Base-by-base conservation (phyloP, 2,113 vertebrate genomes). In the Cariama cristata region DNA sequence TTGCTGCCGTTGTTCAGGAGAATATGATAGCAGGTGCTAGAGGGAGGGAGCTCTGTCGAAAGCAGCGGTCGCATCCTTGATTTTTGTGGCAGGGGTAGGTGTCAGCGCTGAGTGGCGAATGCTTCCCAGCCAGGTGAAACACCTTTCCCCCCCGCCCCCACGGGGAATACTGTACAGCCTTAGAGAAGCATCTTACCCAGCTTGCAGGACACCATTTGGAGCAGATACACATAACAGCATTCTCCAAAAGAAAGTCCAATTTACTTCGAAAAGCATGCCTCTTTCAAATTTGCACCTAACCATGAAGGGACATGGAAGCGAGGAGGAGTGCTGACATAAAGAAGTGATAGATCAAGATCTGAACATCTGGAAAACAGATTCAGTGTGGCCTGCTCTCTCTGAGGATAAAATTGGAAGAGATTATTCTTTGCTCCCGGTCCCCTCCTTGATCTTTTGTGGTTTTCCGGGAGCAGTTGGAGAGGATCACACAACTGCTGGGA, bases 271-370 rank as follows among this genome's bases (percentile, higher is more conserved):
- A 68, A 77, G 40, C 6, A 4, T 14, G 21, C 22, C 55, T 56
- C 73, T 59, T 26, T 10, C 40, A 24, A 6, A 26, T 66, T 45
- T 66, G 27, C 21, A n/a, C 27, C 84, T 66, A 7, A n/a, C 3
- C 2, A 0, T 21, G 10, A 35, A 44, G 50, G 42, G 47, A 24
- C 6, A 2, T 6, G 17, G 76, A 49, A 20, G 38, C 4, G 28
- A 75, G 42, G n/a, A 44, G 44, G 40, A 28, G 33, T 4, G 47
- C 87, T 89, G 55, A 19, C 26, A 38, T 30, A 21, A 28, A 28
- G 17, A 28, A 82, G 7, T 11, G 66, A 50, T 44, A 45, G 24
- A 58, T 42, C 30, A 59, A n/a, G 85, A 52, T 14, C 52, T 53
- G n/a, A 71, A 45, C 28, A 10, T 22, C 53, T 60, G 38, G 66